Base-by-base conservation (phyloP, 1,140 invertebrate genomes). In the Bombyx mori region DNA sequence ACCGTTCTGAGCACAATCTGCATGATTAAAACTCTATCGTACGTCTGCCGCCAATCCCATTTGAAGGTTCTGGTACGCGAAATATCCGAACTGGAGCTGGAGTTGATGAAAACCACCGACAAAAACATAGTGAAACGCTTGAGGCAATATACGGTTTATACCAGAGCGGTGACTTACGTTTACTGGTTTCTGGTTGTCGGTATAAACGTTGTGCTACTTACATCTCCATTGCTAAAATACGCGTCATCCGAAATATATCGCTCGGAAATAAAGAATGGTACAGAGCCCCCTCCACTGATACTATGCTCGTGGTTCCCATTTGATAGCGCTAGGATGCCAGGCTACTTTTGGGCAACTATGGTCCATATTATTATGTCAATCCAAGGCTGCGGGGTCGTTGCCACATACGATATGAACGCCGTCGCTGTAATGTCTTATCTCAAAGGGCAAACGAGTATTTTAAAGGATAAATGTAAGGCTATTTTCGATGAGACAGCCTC, bases 271-370 rank as follows among this genome's bases (percentile, higher is more conserved):
- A 54, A 47, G 44, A 60, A 62, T 50, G 75, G 71, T 0, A 61
- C 53, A 1, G 71, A 75, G 42, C 61, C 70, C 1, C 73, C 68
- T 52, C 75, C 77, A 0, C 71, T 77, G 52, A 79, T 84, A 46
- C 49, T 82, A 9, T 68, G 63, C 58, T 79, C 79, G 1, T 84
- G 79, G 75, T 74, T 82, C 61, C 81, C 81, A 5, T 78, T 81
- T 47, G 68, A 84, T 54, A 69, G 73, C 12, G 61, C 56, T 2
- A 65, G 64, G 54, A 71, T 71, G 61, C 76, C 73, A 2, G 79
- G 78, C 2, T 84, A 75, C 49, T 46, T 68, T 3, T 52, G 63
- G 6, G 56, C 60, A 18, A 55, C 68, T 9, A 18, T 69, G 0
- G 47, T 75, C 35, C 79, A 84, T 10, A 49, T 75, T 0, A 18